Conservation (phyloP, 2,113 vertebrate genomes). For the Sardina pilchardus region DNA sequence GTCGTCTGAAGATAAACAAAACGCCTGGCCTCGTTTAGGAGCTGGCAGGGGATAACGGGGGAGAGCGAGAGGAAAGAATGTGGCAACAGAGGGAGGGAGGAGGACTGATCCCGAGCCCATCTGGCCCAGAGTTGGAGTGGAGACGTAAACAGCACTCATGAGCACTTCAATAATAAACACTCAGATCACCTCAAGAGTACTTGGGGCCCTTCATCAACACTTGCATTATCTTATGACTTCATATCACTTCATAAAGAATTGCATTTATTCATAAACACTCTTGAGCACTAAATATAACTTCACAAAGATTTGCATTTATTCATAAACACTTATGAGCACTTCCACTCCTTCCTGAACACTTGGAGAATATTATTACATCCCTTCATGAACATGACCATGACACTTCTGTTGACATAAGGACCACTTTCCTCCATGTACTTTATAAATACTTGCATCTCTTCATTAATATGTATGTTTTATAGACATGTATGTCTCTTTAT, state of each 20-base stretch:
- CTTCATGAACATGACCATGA: no score
- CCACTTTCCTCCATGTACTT: not conserved
- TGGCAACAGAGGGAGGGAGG: not conserved
- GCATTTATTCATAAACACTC: not conserved
- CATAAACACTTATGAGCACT: no score
- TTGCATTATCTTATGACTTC: not conserved
- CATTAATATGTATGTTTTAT: no score
- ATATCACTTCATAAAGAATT: not conserved
- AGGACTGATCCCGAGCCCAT: not conserved
- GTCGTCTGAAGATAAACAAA: not conserved
- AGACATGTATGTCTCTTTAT: not conserved
- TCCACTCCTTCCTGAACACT: no score
- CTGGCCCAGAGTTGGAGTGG: not conserved
- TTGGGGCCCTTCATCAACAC: not conserved
- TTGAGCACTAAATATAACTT: no score
- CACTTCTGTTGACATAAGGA: no score
- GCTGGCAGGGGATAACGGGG: not conserved
- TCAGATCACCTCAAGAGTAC: not conserved
- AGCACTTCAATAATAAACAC: not conserved
- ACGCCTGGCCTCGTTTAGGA: not conserved
- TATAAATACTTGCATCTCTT: no score
- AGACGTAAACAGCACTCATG: not conserved
- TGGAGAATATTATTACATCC: no score
- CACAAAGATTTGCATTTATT: no score
- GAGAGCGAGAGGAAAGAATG: constrained; percentile 4